phyloP scores from a whole-genome alignment of 2,888 invertebrate species.

The Hirtodrosophila duncani region DNA sequence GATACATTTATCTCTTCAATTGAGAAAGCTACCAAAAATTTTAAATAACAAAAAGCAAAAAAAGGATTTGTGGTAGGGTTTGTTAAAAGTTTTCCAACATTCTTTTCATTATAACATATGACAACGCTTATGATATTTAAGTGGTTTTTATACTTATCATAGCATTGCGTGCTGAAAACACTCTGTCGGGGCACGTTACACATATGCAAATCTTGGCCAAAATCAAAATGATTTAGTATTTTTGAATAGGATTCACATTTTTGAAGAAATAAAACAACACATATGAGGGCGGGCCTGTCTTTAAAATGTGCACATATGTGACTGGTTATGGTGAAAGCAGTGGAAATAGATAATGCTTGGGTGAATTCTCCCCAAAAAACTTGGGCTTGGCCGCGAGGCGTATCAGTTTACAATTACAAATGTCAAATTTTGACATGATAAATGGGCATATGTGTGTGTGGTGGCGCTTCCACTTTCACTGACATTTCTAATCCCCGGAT shows the following conservation, averaged over 20 bases:
- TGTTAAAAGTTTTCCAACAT: conserved; percentile 12
- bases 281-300: conserved; percentile 11
- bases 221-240: conserved; percentile 47
- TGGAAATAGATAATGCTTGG: conserved; percentile 38
- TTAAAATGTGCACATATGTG: conserved; percentile 64
- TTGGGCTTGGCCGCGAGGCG: conserved; percentile 48
- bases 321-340: conserved; percentile 26
- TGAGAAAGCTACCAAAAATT: no score
- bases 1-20: no score
- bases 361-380: conserved; percentile 1
- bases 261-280: conserved; percentile 33
- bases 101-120: conserved; percentile 66
- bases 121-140: conserved; percentile 58
- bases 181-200: conserved; percentile 44
- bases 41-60: not conserved
- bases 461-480: conserved; percentile 29
- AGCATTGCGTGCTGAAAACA: no score
- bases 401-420: conserved; percentile 72
- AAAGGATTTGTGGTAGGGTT: conserved; percentile 31
- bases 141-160: conserved; percentile 67
- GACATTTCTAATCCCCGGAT: conserved; percentile 37
- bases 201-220: conserved; percentile 44
- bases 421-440: conserved; percentile 68
- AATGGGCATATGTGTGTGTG: conserved; percentile 63
- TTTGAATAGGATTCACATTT: conserved; percentile 59